These are phyloP conservation scores for Heliconius himera DNA, from an alignment of 1,140 invertebrate genomes.

Conservation along the genomic window DNA sequence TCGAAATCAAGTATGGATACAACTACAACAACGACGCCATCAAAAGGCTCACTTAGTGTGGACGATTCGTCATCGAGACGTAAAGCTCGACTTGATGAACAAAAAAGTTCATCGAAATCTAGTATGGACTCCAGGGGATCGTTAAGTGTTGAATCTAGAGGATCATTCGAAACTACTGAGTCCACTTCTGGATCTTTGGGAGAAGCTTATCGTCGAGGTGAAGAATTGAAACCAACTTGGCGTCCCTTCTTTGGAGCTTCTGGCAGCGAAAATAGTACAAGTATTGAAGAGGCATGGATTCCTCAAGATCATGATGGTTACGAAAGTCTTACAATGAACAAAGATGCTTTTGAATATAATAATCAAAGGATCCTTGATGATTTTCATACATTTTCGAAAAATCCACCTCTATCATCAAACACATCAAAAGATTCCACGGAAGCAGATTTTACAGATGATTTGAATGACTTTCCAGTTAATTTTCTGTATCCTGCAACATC, in stretches of 20 bases:
- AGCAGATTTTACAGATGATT: slow-evolving; percentile 87
- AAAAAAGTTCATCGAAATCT: slow-evolving; percentile 83
- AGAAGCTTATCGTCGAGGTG: slow-evolving; percentile 84
- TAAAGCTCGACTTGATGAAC: slow-evolving; percentile 75
- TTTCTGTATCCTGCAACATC: slow-evolving; percentile 86
- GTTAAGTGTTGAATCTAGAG: slow-evolving; percentile 84
- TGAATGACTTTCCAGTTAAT: slow-evolving; percentile 87
- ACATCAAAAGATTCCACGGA: slow-evolving; percentile 84
- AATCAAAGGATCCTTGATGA: slow-evolving; percentile 77
- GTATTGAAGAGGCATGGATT: slow-evolving; percentile 90
- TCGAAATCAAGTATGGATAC: slow-evolving; percentile 79
- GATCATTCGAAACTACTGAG: slow-evolving; percentile 87
- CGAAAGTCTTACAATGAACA: slow-evolving; percentile 78
- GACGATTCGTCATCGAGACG: slow-evolving; percentile 78
- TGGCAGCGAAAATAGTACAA: slow-evolving; percentile 87
- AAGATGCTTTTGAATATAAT: slow-evolving; percentile 76
- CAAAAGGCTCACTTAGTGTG: slow-evolving; percentile 78
- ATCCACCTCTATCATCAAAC: slow-evolving; percentile 82
- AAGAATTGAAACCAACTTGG: slow-evolving; percentile 89
- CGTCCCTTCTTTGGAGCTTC: slow-evolving; percentile 91
- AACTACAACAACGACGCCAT: slow-evolving; percentile 74
- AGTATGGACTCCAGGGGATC: slow-evolving; percentile 84
- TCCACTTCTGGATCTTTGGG: slow-evolving; percentile 88
- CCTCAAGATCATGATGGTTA: slow-evolving; percentile 88
- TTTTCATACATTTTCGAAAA: slow-evolving; percentile 79